phyloP scores from a whole-genome alignment of 2,888 invertebrate genomes.

The Cordylochernes scorpioides region DNA sequence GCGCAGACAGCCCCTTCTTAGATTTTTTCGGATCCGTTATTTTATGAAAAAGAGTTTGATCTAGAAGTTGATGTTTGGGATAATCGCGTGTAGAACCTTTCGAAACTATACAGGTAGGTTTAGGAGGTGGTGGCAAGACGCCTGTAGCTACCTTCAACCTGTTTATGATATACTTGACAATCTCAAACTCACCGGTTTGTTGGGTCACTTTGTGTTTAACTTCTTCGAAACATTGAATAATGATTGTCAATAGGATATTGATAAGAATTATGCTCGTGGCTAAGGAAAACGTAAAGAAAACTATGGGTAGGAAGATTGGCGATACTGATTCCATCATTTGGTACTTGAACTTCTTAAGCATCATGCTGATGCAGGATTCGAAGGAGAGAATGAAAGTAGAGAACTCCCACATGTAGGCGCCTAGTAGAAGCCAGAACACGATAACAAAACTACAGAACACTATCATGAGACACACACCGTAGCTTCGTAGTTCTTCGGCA shows the following conservation, averaged over 20 bases:
- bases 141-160: too few relatives aligned
- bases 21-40: too few relatives aligned
- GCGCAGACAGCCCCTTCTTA: too few relatives aligned
- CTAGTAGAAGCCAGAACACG: conserved; percentile 21
- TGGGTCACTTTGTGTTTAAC: conserved; percentile 17
- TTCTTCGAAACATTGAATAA: conserved; percentile 18
- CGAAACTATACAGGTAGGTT: too few relatives aligned
- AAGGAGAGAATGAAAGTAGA: conserved; percentile 19
- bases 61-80: too few relatives aligned
- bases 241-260: conserved; percentile 19
- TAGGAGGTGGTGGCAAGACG: too few relatives aligned
- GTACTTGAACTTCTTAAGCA: conserved; percentile 23
- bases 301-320: conserved; percentile 18
- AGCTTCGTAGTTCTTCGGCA: conserved; percentile 20
- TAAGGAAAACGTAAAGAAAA: conserved; percentile 18
- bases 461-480: conserved; percentile 22
- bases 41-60: too few relatives aligned
- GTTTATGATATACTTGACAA: too few relatives aligned
- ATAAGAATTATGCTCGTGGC: conserved; percentile 18
- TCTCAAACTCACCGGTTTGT: conserved; percentile 20
- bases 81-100: too few relatives aligned
- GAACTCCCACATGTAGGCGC: conserved; percentile 18
- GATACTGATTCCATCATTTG: conserved; percentile 17
- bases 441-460: conserved; percentile 17
- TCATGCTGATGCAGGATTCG: conserved; percentile 22